A percentile compares a stretch with the other conserved stretches of the same genome.
Conservation (phyloP, 2,113 vertebrate species). For the Chlorocebus sabaeus region DNA sequence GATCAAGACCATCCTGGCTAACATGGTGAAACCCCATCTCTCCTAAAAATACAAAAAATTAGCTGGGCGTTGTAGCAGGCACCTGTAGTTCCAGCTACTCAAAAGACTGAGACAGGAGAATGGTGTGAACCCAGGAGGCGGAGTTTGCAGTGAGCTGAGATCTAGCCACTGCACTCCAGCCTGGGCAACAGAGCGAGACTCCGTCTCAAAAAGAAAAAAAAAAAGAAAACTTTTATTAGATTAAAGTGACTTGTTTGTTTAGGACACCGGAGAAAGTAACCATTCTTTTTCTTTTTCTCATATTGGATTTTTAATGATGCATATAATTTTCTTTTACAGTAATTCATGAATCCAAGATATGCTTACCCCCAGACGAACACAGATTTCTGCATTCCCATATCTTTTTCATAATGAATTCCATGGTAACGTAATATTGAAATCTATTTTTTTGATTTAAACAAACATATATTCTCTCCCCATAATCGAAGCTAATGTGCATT, state of each 20-base stretch:
- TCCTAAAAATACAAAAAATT: too few relatives aligned
- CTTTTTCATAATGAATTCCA: not conserved
- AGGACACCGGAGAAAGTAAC: not conserved
- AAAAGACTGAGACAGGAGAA: too few relatives aligned
- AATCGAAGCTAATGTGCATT: not conserved
- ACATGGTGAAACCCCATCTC: too few relatives aligned
- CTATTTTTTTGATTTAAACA: not conserved
- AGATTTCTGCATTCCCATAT: not conserved
- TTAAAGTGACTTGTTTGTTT: not conserved
- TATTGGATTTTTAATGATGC: not conserved
- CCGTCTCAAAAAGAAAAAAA: too few relatives aligned
- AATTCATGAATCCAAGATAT: not conserved
- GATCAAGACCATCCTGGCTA: too few relatives aligned
- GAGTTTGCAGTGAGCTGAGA: too few relatives aligned
- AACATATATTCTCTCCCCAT: not conserved
- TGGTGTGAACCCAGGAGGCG: too few relatives aligned
- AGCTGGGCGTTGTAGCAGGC: fast-evolving
- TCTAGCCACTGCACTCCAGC: too few relatives aligned
- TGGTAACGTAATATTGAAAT: not conserved
- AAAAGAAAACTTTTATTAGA: not conserved
- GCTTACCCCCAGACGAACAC: not conserved
- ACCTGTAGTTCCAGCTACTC: too few relatives aligned
- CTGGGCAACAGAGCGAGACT: too few relatives aligned
- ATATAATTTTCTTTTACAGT: not conserved
- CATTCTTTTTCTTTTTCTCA: not conserved